phyloP scores from a whole-genome alignment of 1,140 invertebrate species.

The Drosophila aff. region DNA sequence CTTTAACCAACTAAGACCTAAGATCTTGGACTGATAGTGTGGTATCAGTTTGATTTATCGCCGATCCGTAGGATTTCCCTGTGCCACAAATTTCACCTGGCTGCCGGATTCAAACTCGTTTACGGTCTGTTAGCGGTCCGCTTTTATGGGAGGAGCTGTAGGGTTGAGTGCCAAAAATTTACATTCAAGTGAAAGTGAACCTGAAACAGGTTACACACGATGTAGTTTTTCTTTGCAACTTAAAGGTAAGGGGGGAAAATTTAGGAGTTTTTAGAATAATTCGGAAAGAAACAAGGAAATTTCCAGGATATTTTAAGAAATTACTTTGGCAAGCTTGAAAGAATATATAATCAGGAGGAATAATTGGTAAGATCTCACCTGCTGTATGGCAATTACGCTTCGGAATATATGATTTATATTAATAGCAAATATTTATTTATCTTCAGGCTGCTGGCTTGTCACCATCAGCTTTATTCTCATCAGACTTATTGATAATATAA shows the following conservation, averaged over 20 bases:
- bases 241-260: neutral
- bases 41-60: constrained; percentile 31
- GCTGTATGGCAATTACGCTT: neutral
- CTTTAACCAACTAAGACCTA: neutral
- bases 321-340: too few relatives aligned
- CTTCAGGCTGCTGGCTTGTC: neutral
- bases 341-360: too few relatives aligned
- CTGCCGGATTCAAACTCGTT: constrained; percentile 21
- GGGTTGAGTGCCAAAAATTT: constrained; percentile 29
- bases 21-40: constrained; percentile 18
- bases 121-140: constrained; percentile 27
- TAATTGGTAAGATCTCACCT: neutral
- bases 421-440: neutral
- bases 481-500: neutral
- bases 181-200: constrained; percentile 21
- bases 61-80: constrained; percentile 33
- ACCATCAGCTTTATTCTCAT: neutral
- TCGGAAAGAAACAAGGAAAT: neutral
- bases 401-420: too few relatives aligned
- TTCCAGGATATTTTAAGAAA: neutral
- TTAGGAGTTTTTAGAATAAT: neutral
- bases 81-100: constrained; percentile 19
- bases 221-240: neutral
- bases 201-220: constrained; percentile 7
- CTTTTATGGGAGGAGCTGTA: constrained; percentile 24